Evolutionary conservation across 2,113 vertebrate species (phyloP).

Genomic region (Oceanodroma tethys): DNA sequence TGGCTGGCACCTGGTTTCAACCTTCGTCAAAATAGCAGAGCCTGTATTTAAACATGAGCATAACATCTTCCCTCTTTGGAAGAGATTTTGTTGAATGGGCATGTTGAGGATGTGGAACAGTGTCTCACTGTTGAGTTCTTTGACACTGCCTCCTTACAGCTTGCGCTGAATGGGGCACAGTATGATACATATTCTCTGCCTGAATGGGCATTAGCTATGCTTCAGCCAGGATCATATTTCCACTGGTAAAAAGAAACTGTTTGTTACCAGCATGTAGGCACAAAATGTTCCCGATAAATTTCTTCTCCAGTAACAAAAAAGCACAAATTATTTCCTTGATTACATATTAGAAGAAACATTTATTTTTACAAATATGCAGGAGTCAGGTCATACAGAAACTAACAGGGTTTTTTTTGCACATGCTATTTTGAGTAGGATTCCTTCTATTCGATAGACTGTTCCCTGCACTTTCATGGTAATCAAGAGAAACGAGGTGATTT

Average conservation of each 20-base stretch:
- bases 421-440: background rate
- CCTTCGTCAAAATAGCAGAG: constrained; percentile 12
- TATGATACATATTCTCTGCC: background rate
- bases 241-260: constrained; percentile 19
- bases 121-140: constrained; percentile 12
- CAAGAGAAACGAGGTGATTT: background rate
- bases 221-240: constrained; percentile 14
- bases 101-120: constrained; percentile 44
- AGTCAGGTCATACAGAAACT: background rate
- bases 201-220: background rate
- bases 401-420: background rate
- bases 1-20: background rate
- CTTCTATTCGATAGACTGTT: background rate
- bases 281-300: constrained; percentile 12
- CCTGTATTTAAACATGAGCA: background rate
- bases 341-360: constrained; percentile 21
- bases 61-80: background rate
- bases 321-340: constrained; percentile 40
- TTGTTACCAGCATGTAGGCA: constrained; percentile 20
- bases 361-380: background rate
- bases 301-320: background rate
- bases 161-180: constrained; percentile 23
- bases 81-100: background rate
- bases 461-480: background rate
- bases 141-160: constrained; percentile 33